Base-by-base conservation (phyloP, 2,888 invertebrate species). In the Idaea straminata region DNA sequence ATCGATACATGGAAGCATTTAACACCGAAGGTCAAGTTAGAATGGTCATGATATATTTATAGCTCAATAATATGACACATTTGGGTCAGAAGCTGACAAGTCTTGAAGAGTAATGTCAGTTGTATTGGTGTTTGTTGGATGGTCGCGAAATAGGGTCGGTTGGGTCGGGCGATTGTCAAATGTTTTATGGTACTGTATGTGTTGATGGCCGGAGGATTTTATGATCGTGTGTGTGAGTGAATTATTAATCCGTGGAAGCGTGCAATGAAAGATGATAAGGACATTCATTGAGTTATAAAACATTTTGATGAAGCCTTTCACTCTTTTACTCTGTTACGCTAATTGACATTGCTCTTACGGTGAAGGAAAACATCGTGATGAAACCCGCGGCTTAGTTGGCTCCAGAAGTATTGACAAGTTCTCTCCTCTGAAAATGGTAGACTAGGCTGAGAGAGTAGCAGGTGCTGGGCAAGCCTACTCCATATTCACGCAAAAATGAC, bases 51-150 rank as follows among this genome's bases (percentile, higher is more conserved):
- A 74, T 75, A 80, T 86, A 86, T 88, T 87, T 88, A 88, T 84
- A 80, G 84, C 79, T 75, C 83, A 82, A 85, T 85, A 83, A 83
- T 85, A 82, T 82, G 85, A 83, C 81, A 82, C 79, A 83, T 85
- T 81, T 76, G 80, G 83, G 85, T 83, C 83, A 81, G 72, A 74
- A 59, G 66, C 72, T 77, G 81, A 81, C 81, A 81, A 75, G 79
- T 69, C 68, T 74, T 59, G 59, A 59, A 16, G 76, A 75, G 80
- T 81, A 78, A 80, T 77, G 80, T 72, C 77, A 77, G 73, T 80
- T 78, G 80, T 80, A 80, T 76, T 80, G 80, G 77, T 73, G 71
- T 73, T 77, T 74, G 74, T 59, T 6, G 34, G 34, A 59, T 59
- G 58, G 58, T 15, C 25, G 16, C 34, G n/a, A 57, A 62, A 69